A percentile compares a stretch with the other conserved stretches of the same genome.
These are phyloP conservation scores for Cyrtonyx montezumae DNA, from an alignment of 2,113 vertebrate genomes.

Conservation along the genomic window DNA sequence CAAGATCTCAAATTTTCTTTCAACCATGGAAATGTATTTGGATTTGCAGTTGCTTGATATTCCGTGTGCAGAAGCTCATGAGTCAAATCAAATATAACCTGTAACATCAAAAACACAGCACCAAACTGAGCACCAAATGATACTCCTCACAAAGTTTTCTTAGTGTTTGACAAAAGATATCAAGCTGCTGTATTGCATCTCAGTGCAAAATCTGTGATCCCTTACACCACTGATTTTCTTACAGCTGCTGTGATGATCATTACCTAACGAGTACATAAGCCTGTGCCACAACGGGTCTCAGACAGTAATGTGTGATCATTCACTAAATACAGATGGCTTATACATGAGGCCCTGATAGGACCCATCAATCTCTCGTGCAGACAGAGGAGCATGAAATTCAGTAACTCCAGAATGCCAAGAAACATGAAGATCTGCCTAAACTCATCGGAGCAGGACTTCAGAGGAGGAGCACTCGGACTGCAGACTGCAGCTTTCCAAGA, in stretches of 20 bases:
- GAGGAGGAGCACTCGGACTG: not conserved
- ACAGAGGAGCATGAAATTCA: not conserved
- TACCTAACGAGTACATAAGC: not conserved
- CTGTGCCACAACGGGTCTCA: not conserved
- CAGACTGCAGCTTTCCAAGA: not conserved
- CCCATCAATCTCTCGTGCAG: not conserved
- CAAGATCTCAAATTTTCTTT: not conserved
- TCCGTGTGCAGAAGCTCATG: conserved; percentile 57
- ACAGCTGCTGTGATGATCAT: not conserved
- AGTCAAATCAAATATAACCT: conserved; percentile 76
- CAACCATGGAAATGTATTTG: not conserved
- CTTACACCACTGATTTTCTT: not conserved
- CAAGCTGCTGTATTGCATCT: not conserved
- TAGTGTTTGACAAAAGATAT: not conserved
- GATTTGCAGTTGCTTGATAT: not conserved
- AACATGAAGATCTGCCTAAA: not conserved
- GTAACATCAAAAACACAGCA: not conserved
- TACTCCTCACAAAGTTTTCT: not conserved
- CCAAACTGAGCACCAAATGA: not conserved
- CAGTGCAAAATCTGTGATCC: not conserved
- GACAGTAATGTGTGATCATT: not conserved
- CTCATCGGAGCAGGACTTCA: not conserved
- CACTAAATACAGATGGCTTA: not conserved
- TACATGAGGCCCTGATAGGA: not conserved
- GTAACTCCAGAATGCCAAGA: not conserved